These are phyloP conservation scores for Mus minutoides DNA, from an alignment of 2,797 vertebrate genomes.

Conservation along the genomic window DNA sequence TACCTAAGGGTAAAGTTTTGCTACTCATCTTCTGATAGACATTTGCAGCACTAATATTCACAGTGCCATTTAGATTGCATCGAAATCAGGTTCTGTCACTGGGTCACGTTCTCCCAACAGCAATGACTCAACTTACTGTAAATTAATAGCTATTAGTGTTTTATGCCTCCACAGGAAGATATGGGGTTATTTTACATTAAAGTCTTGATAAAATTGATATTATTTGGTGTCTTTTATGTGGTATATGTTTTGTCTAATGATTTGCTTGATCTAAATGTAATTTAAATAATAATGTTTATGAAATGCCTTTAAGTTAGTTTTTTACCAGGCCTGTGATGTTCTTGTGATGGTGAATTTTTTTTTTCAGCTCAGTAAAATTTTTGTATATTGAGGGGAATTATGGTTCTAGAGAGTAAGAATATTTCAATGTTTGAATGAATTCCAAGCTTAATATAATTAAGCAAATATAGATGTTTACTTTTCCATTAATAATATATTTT, in stretches of 20 bases:
- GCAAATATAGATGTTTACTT: neutral
- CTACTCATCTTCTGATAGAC: neutral
- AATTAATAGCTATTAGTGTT: neutral
- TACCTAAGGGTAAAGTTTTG: neutral
- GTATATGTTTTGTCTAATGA: neutral
- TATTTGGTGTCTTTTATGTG: neutral
- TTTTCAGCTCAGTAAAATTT: constrained; percentile 13
- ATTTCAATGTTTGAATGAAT: neutral
- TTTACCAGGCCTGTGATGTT: neutral
- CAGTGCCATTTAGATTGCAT: neutral
- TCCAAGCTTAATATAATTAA: neutral
- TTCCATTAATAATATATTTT: neutral
- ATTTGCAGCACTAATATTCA: neutral
- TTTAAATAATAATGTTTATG: neutral
- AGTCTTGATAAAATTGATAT: neutral
- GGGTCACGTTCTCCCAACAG: neutral
- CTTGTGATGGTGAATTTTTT: constrained; percentile 1
- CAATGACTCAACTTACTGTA: neutral
- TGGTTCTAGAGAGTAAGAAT: neutral
- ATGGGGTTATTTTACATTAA: neutral
- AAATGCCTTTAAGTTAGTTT: neutral
- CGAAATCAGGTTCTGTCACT: neutral
- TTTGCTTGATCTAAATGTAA: neutral
- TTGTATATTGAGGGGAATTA: neutral
- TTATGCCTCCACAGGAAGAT: neutral